phyloP scores from a whole-genome alignment of 2,113 vertebrate genomes.

The Pongo pygmaeus region DNA sequence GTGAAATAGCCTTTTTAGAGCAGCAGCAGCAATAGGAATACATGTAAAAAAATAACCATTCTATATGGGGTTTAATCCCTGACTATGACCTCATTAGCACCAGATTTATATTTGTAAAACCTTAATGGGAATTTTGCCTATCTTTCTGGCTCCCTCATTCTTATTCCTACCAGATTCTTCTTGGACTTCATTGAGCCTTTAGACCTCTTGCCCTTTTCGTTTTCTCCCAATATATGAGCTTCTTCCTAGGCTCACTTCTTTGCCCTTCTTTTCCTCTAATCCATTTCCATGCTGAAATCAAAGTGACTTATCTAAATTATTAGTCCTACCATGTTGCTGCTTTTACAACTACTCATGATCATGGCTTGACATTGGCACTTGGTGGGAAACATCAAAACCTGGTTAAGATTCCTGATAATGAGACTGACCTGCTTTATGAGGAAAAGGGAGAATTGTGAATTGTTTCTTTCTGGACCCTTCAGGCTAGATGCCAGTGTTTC shows the following conservation, averaged over 20 bases:
- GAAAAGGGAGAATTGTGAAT: slow-evolving; percentile 11
- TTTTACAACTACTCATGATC: neutral
- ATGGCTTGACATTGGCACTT: slow-evolving; percentile 34
- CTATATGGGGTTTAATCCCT: neutral
- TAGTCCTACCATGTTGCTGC: neutral
- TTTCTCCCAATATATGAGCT: neutral
- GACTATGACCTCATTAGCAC: neutral
- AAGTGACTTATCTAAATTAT: slow-evolving; percentile 35
- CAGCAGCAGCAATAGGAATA: neutral
- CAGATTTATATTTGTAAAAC: slow-evolving; percentile 8
- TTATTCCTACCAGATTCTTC: neutral
- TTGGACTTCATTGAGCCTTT: neutral
- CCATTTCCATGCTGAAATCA: neutral
- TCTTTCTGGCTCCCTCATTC: neutral
- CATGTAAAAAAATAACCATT: neutral
- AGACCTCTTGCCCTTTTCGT: neutral
- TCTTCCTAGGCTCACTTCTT: neutral
- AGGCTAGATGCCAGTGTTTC: slow-evolving; percentile 46
- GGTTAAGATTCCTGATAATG: slow-evolving; percentile 54
- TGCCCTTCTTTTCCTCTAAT: neutral
- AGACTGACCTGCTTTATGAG: slow-evolving; percentile 41
- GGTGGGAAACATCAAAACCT: slow-evolving; percentile 2
- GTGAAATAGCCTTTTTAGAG: neutral
- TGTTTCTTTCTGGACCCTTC: slow-evolving; percentile 39
- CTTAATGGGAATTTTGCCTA: neutral